Evolutionary conservation across 2,888 invertebrate genomes (phyloP), one percentile per base, ranked within the genome.

Genomic region (Eupithecia pulchellata): DNA sequence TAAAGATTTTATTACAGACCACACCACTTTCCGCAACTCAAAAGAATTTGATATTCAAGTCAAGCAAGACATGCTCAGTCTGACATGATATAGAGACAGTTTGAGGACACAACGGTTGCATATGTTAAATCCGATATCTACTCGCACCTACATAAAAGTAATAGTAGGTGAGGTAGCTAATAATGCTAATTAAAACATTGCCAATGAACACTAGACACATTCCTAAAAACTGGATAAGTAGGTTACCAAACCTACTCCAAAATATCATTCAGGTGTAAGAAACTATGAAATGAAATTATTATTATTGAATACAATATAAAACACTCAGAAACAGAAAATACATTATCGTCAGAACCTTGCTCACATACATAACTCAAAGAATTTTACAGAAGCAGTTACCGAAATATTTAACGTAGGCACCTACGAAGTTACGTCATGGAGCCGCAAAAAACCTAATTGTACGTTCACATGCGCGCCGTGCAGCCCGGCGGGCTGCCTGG

Each of bases 31-130:
- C 74, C 60, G 73, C 62, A 70, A 79, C 69, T n/a, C 30, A 61
- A 64, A 71, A 75, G 71, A 80, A 81, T 78, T 78, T 77, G 84
- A 83, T 81, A 81, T 76, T 77, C 78, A 78, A 77, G 72, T 75
- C 70, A 77, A 77, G 71, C 70, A 66, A 74, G 75, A 75, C 78
- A 71, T 71, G 71, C 68, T n/a, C n/a, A n/a, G n/a, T n/a, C n/a
- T 68, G 70, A 75, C 68, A 75, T 73, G 69, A 68, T 71, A 63
- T 76, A 61, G 70, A 75, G 74, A 83, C 82, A 75, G 80, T 82
- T 79, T 82, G 77, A 75, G 74, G 78, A 81, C 77, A 77, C 79
- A 81, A 73, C 77, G 69, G 80, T 80, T 75, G 79, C 71, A 74
- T 67, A 64, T 39, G 68, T 68, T 73, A 64, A 69, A 72, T 65